These are phyloP conservation scores for Baronia brevicornis DNA, from an alignment of 2,888 invertebrate species.

Conservation along the genomic window DNA sequence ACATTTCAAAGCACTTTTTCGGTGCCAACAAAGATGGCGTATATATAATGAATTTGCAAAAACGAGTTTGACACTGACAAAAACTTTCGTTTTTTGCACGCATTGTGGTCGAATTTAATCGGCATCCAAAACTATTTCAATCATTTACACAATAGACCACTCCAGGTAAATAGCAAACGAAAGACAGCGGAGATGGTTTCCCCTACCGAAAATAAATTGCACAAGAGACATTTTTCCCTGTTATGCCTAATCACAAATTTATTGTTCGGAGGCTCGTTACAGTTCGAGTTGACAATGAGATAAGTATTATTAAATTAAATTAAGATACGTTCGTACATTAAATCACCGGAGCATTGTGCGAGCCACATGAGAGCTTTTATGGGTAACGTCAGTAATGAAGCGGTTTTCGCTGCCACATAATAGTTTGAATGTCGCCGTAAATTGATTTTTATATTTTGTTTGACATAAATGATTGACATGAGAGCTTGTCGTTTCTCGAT, in stretches of 20 bases:
- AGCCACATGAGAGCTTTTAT: conserved; percentile 46
- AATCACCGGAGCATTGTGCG: conserved; percentile 50
- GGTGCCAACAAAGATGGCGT: conserved; percentile 44
- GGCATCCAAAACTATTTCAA: conserved; percentile 40
- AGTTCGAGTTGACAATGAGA: conserved; percentile 66
- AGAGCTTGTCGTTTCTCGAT: conserved; percentile 31
- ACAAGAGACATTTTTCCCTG: conserved; percentile 51
- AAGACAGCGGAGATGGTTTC: conserved; percentile 43
- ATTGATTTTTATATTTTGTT: conserved; percentile 75
- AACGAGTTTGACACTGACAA: conserved; percentile 56
- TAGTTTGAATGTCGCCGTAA: conserved; percentile 50
- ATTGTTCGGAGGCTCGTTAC: conserved; percentile 60
- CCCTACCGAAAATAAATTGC: conserved; percentile 53
- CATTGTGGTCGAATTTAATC: conserved; percentile 68
- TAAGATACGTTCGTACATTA: conserved; percentile 47
- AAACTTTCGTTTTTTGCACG: conserved; percentile 36
- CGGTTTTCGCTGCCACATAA: conserved; percentile 57
- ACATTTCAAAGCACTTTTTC: conserved; percentile 40
- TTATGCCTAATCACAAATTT: conserved; percentile 71
- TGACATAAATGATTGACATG: conserved; percentile 73
- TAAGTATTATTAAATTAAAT: conserved; percentile 57
- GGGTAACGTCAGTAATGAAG: conserved; percentile 62
- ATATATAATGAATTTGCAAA: conserved; percentile 49
- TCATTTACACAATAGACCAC: conserved; percentile 43
- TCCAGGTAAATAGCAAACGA: conserved; percentile 59